Evolutionary conservation across 2,888 invertebrate species (phyloP).

Genomic region (Mallateleia sp.): DNA sequence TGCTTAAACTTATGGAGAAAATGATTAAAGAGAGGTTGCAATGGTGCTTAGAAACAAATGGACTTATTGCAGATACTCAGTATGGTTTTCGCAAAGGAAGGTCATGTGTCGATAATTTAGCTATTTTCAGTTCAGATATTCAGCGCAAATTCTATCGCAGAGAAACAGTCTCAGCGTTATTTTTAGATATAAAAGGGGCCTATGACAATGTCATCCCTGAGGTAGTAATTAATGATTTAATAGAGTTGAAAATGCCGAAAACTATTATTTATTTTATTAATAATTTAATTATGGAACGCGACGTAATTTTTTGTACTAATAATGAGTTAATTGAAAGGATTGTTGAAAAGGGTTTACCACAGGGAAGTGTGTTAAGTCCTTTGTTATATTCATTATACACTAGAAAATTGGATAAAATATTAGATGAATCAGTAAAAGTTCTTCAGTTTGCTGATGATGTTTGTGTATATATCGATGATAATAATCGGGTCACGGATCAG

Average conservation of each 20-base stretch:
- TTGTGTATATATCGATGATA: slow-evolving; percentile 10
- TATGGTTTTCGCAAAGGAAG: slow-evolving; percentile 61
- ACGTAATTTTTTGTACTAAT: slow-evolving; percentile 15
- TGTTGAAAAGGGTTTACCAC: slow-evolving; percentile 45
- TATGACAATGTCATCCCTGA: slow-evolving; percentile 65
- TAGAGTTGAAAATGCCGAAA: slow-evolving; percentile 21
- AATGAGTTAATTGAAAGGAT: background rate
- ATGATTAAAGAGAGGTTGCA: slow-evolving; percentile 27
- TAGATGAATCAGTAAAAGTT: slow-evolving; percentile 11
- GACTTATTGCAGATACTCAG: slow-evolving; percentile 8
- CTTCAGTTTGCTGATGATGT: slow-evolving; percentile 64
- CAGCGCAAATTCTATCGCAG: slow-evolving; percentile 38
- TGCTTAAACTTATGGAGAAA: slow-evolving; percentile 53
- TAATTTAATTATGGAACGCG: slow-evolving; percentile 26
- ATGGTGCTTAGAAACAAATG: slow-evolving; percentile 47
- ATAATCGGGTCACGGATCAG: background rate
- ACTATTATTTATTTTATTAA: slow-evolving; percentile 44
- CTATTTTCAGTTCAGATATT: slow-evolving; percentile 32
- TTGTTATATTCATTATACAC: slow-evolving; percentile 44
- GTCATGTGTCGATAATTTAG: slow-evolving; percentile 46
- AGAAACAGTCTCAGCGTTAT: slow-evolving; percentile 21
- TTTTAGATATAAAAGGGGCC: slow-evolving; percentile 58
- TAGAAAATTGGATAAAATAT: background rate
- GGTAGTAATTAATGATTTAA: slow-evolving; percentile 54
- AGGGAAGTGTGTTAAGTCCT: slow-evolving; percentile 56